These are phyloP conservation scores for Andrena bicolor DNA, from an alignment of 2,888 invertebrate species.

Conservation along the genomic window DNA sequence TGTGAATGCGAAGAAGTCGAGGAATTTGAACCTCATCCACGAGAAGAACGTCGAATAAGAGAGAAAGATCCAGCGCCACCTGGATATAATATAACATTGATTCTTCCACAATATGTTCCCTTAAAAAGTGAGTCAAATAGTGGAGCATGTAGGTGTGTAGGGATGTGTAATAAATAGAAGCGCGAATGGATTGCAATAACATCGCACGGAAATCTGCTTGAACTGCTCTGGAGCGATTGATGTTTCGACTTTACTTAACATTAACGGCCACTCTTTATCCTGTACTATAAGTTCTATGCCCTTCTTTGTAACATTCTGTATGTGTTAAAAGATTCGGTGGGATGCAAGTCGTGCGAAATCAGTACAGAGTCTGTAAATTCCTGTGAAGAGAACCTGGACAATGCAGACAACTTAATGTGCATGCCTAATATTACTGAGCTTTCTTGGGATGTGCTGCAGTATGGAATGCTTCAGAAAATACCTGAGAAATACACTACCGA, in stretches of 20 bases:
- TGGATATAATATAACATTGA: slow-evolving; percentile 20
- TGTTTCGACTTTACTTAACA: neutral
- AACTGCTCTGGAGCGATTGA: too few relatives aligned
- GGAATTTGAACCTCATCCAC: slow-evolving; percentile 16
- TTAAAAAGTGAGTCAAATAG: slow-evolving; percentile 9
- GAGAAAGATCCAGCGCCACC: slow-evolving; percentile 14
- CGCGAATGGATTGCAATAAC: neutral
- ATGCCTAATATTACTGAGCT: neutral
- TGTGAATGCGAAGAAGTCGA: neutral
- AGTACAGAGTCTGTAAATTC: neutral
- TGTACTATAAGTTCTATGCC: neutral
- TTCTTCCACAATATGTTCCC: slow-evolving; percentile 32
- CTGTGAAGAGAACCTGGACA: neutral
- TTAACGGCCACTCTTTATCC: neutral
- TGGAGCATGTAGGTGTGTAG: too few relatives aligned
- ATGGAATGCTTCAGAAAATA: slow-evolving; percentile 19
- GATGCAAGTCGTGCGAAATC: neutral
- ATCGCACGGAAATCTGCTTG: too few relatives aligned
- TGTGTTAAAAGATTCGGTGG: slow-evolving; percentile 2
- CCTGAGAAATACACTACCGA: slow-evolving; percentile 30
- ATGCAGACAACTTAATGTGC: slow-evolving; percentile 2
- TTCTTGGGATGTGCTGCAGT: slow-evolving; percentile 18
- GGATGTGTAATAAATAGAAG: neutral
- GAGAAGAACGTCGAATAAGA: slow-evolving; percentile 2
- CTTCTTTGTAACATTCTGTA: neutral